Base-by-base conservation (phyloP, 2,888 invertebrate genomes). In the Euclidia mi region DNA sequence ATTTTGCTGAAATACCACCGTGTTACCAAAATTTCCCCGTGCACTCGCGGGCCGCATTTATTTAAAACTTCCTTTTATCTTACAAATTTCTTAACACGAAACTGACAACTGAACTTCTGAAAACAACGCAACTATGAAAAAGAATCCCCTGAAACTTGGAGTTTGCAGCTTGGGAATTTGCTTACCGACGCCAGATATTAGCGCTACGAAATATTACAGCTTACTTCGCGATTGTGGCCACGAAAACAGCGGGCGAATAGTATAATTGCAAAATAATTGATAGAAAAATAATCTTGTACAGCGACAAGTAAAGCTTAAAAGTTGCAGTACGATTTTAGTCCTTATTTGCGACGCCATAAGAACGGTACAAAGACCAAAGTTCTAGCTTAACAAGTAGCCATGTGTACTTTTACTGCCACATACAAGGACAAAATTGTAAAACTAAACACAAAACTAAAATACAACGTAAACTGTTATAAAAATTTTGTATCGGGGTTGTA, bases 161-260 rank as follows among this genome's bases (percentile, higher is more conserved):
- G 63, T 60, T 60, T 71, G 61, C 65, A 68, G 66, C 64, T 57
- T 70, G 71, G 51, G 74, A 76, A 77, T 76, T 71, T 78, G 67
- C 69, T 62, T 65, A 68, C 64, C 49, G 15, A 61, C 66, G 62
- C 73, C 76, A 78, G 76, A 76, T 78, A 78, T 67, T 75, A 59
- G 57, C 37, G 35, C 56, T 47, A 64, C 61, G 62, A 73, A 69
- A 74, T 69, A 74, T 71, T 73, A 64, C 64, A 63, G 69, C 61
- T 66, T 68, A 61, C 59, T 66, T 14, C 31, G 20, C 41, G 34
- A 35, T 37, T 31, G 47, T 11, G 34, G 71, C 73, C 10, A 1
- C 0, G 9, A 60, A 11, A 58, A 41, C 15, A 44, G 59, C 56
- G 50, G 34, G 0, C 1, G 29, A 35, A n/a, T 10, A 14, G 1